Conservation (phyloP, 2,113 vertebrate genomes). For the human (Homo sapiens) region DNA sequence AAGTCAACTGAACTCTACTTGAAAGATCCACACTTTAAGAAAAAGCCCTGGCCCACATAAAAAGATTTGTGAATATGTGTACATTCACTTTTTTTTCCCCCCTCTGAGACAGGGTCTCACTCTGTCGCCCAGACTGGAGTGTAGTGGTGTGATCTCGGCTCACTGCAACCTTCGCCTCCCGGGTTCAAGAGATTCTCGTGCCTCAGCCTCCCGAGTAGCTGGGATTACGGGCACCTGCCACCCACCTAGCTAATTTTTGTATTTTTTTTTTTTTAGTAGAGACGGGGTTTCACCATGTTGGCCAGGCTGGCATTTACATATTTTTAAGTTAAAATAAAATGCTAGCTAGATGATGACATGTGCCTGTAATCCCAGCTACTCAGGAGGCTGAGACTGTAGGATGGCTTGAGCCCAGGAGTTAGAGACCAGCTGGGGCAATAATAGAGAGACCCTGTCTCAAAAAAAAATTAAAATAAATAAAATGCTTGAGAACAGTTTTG, state of each 20-base stretch:
- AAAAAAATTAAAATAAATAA: neutral
- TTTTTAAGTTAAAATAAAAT: conserved; percentile 24
- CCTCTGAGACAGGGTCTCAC: no score
- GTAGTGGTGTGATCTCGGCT: no score
- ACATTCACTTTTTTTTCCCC: neutral
- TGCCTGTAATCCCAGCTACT: neutral
- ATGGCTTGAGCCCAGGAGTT: neutral
- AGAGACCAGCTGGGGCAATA: neutral
- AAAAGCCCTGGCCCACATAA: neutral
- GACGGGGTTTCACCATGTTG: no score
- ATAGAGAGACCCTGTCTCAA: neutral
- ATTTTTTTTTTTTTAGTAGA: no score
- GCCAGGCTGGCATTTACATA: neutral
- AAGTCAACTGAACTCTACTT: neutral
- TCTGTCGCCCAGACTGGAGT: no score
- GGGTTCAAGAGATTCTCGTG: no score
- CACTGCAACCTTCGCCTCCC: no score
- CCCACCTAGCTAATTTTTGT: no score
- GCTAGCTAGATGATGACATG: neutral
- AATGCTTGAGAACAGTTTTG: no score
- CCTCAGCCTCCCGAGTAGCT: no score
- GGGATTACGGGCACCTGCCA: no score
- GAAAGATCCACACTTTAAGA: neutral
- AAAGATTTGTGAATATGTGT: neutral
- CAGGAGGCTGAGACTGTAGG: neutral